Evolutionary conservation across 2,113 vertebrate genomes (phyloP).

Genomic region (Microtus ochrogaster): DNA sequence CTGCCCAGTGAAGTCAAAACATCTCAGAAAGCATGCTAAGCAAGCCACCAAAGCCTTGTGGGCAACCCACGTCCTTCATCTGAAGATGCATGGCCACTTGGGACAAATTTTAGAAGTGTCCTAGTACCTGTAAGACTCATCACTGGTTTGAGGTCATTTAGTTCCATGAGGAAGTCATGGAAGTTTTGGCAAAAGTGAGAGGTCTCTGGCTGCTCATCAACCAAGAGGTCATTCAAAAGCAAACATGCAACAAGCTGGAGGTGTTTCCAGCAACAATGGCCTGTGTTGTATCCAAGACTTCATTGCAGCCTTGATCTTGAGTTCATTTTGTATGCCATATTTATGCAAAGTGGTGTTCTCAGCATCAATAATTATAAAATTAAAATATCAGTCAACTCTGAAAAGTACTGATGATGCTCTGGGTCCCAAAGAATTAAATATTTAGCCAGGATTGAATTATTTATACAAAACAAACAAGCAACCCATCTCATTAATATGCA

Average conservation of each 20-base stretch:
- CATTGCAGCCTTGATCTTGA: neutral
- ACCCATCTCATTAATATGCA: neutral
- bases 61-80: slow-evolving; percentile 36
- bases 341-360: neutral
- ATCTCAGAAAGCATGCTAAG: neutral
- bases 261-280: neutral
- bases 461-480: neutral
- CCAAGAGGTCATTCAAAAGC: neutral
- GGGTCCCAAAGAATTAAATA: neutral
- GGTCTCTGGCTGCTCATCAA: neutral
- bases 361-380: neutral
- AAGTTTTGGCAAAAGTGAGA: neutral
- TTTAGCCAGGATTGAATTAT: neutral
- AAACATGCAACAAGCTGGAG: neutral
- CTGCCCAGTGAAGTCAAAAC: neutral
- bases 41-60: neutral
- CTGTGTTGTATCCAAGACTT: neutral
- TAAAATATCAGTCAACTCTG: neutral
- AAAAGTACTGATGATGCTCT: neutral
- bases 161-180: neutral
- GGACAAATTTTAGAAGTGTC: slow-evolving; percentile 61
- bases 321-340: neutral
- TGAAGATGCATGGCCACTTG: slow-evolving; percentile 74
- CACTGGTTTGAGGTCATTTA: neutral
- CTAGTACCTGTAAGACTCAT: neutral